Evolutionary conservation across 1,140 invertebrate species (phyloP), one percentile per base, ranked within the genome.

Genomic region (Caenorhabditis briggsae): DNA sequence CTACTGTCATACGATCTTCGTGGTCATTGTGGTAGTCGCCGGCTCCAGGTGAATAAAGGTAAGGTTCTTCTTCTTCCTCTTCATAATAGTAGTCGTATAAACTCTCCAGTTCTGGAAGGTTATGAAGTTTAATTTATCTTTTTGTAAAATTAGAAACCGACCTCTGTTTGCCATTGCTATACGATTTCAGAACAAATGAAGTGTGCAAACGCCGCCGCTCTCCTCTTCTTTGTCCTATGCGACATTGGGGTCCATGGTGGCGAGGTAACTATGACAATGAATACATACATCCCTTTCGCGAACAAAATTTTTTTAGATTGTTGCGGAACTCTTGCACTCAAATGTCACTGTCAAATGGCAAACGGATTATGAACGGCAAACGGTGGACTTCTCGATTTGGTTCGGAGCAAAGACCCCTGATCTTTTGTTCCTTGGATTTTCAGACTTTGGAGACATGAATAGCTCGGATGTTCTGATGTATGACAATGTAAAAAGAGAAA

Each of bases 381-480:
- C 20, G 0, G 65, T 84, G 7, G 33, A 61, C 5, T 64, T 87
- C 23, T 50, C 50, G 20, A 48, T 83, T 65, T 65, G 50, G 48
- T 70, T 41, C 23, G 64, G 64, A 18, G 58, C 46, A 16, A 84
- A 65, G 5, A 74, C 14, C 2, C 50, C 64, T 11, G 61, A 65
- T 53, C 11, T 84, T 46, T 48, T 74, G 41, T 84, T 84, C 33
- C 23, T 97, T 78, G 97, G 97, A 50, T 98, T 98, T 93, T 98
- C 97, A 0, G 95, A 97, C 91, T 95, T 96, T 88, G 97, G 97
- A 6, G 94, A 85, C 18, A 88, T 46, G 25, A 86, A 87, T n/a
- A 58, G 85, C 18, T 86, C 83, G 11, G 56, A 87, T 82, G 43
- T 88, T 46, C 65, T 65, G 46, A 33, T 88, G 16, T 78, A 50